Base-by-base conservation (phyloP, 2,888 invertebrate species). In the Mesorhabditis spiculigera region DNA sequence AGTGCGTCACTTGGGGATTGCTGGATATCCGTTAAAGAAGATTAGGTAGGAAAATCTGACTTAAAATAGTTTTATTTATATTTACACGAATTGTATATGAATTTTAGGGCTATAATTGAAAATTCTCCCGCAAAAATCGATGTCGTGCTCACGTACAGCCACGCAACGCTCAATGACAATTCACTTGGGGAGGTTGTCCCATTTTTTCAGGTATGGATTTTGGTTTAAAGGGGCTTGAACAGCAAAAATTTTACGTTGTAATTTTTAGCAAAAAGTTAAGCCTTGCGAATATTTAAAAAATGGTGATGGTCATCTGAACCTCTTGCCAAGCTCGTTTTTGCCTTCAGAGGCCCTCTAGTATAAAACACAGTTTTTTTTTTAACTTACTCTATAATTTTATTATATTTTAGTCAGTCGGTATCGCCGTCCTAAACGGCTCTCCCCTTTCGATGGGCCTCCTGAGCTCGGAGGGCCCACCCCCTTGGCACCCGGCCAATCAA, bases 351-450 rank as follows among this genome's bases (percentile, higher is more conserved):
- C n/a, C n/a, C 58, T 50, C n/a, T 50, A 44, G 68, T 68, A 41
- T 28, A 68, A 67, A 50, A n/a, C 5, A 64, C 10, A 13, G 43
- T 43, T 65, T 65, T 43, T 65, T 65, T 65, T 8, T 43, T 41
- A 16, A 43, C 41, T 13, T 43, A 13, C 5, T 41, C 13, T 71
- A 13, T 41, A 65, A 65, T 16, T 42, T 13, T 13, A 65, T 13
- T 42, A 16, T 13, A 45, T 68, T 87, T 45, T 86, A 92, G 92
- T 87, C 88, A 70, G 89, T 89, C 82, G 90, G 91, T 62, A 86
- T 94, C 5, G 94, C 92, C 1, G 88, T 95, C 16, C 91, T 95
- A 43, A 93, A 93, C 86, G 94, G 93, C 0, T 91, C 93, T 0
- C 90, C 91, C 0, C 91, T 92, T 10, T 91, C 91, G 4, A 91